A percentile compares a stretch with the other conserved stretches of the same genome.
These are phyloP conservation scores for Setophaga petechia DNA, from an alignment of 2,113 vertebrate genomes.

Conservation along the genomic window DNA sequence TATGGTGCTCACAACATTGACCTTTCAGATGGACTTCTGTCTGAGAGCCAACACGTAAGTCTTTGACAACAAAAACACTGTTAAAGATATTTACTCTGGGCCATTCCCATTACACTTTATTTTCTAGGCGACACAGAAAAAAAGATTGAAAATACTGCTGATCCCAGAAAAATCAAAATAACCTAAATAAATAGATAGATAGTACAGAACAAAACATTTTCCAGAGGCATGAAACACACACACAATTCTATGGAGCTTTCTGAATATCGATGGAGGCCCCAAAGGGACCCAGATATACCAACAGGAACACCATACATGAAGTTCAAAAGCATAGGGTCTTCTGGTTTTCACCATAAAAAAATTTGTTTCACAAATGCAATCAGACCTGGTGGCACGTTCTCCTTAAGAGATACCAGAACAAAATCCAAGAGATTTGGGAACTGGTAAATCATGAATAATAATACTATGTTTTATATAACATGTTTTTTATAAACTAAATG, in stretches of 20 bases:
- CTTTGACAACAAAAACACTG: neutral
- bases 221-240: neutral
- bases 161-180: neutral
- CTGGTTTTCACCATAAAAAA: neutral
- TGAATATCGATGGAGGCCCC: neutral
- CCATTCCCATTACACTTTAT: neutral
- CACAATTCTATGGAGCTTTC: neutral
- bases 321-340: neutral
- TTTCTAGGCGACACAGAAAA: neutral
- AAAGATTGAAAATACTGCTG: neutral
- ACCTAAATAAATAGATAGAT: neutral
- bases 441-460: neutral
- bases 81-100: neutral
- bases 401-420: neutral
- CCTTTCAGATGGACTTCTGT: too few relatives aligned
- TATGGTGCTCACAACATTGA: neutral
- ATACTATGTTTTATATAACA: neutral
- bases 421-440: neutral
- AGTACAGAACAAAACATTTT: neutral
- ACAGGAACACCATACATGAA: accelerated
- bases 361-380: neutral
- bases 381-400: neutral
- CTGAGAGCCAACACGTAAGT: neutral
- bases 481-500: neutral
- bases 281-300: neutral